These are phyloP conservation scores for Drosophila mulleri DNA, from an alignment of 2,888 invertebrate genomes.

Conservation along the genomic window DNA sequence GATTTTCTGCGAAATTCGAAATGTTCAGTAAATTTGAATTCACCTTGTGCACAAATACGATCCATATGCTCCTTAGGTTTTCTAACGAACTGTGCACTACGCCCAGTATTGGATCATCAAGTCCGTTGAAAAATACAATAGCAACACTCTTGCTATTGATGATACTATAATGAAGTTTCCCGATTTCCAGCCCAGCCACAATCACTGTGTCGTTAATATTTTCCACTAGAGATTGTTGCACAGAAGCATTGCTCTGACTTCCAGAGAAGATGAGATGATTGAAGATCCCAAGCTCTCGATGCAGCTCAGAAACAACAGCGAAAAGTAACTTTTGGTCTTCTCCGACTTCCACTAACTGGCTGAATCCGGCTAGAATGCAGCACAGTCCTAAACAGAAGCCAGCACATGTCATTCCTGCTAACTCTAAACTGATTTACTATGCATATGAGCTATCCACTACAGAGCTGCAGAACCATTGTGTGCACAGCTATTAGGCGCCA, in stretches of 20 bases:
- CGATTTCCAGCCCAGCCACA: constrained; percentile 10
- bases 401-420: constrained; percentile 29
- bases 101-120: neutral
- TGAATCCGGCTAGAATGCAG: constrained; percentile 10
- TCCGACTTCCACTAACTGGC: constrained; percentile 14
- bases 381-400: constrained; percentile 6
- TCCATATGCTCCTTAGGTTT: neutral
- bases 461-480: constrained; percentile 11
- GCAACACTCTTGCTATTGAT: neutral
- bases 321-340: neutral
- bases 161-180: neutral
- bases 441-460: neutral
- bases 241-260: neutral
- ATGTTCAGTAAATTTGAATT: neutral
- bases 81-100: neutral
- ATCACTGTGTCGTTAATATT: constrained; percentile 8
- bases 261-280: constrained; percentile 7
- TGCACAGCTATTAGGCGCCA: constrained; percentile 31
- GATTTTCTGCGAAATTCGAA: neutral
- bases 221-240: constrained; percentile 11
- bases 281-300: neutral
- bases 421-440: constrained; percentile 20
- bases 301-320: neutral
- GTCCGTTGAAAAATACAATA: constrained; percentile 1
- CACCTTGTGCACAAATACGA: constrained; percentile 10